Evolutionary conservation across 2,797 vertebrate species (phyloP), one percentile per base, ranked within the genome.

Genomic region (Lithobates sylvaticus): DNA sequence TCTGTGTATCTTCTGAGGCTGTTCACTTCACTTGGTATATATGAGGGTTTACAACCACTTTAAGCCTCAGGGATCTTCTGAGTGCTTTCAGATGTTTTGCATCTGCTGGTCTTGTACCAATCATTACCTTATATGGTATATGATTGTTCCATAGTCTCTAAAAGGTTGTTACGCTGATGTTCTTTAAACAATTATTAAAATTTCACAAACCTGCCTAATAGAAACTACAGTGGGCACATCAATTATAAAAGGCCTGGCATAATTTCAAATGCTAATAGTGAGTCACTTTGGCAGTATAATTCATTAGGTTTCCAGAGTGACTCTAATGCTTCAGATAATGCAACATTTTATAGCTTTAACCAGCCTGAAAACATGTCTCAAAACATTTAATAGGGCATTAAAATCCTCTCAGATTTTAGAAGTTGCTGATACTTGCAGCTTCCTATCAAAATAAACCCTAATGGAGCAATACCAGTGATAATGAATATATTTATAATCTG

Each of bases 371-470:
- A 76, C 84, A 76, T 76, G 70, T 44, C 58, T 76, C 10, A 13
- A 71, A 76, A 70, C 78, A 81, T 86, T 86, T 81, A 86, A 76
- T 39, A 81, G 71, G 75, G 13, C 29, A 86, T 86, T 74, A 86
- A 78, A 76, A 70, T 61, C 64, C 32, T 61, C 29, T 70, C 47
- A 69, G 34, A 78, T 70, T 34, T 76, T 64, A 75, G 21, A 86
- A 76, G n/a, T 61, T 79, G 71, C 84, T 86, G 64, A 76, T 81
- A 29, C 42, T 67, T 32, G 76, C 84, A 74, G 76, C 27, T 73
- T 72, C 64, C 42, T 47, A n/a, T 36, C 44, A 29, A 70, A 58
- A 61, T 36, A 68, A 27, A 81, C 36, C 39, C 70, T 79, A 85
- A 74, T 73, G 67, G 36, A 64, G 44, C 29, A 61, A 77, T 58